Conservation (phyloP, 2,888 invertebrate genomes). For the Thecocarcelia acutangulata region DNA sequence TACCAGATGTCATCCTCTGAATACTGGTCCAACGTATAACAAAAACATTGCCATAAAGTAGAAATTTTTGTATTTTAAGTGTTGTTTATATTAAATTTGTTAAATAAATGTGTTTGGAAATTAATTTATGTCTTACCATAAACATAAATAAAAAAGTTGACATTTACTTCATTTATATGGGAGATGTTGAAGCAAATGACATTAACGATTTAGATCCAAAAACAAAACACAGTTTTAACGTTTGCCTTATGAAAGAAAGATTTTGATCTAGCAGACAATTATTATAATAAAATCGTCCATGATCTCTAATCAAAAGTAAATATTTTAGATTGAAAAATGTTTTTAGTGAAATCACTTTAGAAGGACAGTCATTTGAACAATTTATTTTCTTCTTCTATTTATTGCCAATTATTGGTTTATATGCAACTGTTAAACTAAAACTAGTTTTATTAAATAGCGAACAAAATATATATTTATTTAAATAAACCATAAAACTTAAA, state of each 20-base stretch:
- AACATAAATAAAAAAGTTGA: no score
- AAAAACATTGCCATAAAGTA: no score
- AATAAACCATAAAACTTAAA: constrained; percentile 8
- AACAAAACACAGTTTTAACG: neutral
- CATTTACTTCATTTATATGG: neutral
- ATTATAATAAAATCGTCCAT: neutral
- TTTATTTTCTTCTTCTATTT: neutral
- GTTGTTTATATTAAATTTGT: no score
- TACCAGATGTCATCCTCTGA: no score
- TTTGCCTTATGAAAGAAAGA: no score
- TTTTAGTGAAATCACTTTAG: constrained; percentile 9
- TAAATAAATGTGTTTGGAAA: no score
- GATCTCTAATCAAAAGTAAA: constrained; percentile 18
- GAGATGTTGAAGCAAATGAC: constrained; percentile 27
- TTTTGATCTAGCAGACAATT: no score
- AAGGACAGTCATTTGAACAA: constrained; percentile 15
- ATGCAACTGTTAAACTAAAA: constrained; percentile 50
- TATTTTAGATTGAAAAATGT: neutral
- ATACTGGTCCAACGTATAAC: no score
- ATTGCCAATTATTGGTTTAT: neutral
- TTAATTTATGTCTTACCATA: neutral
- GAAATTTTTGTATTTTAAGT: no score
- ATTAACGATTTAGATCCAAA: neutral
- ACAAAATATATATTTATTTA: neutral
- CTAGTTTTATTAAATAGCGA: constrained; percentile 44